These are phyloP conservation scores for Flexamia atlantica DNA, from an alignment of 2,888 invertebrate genomes.

Conservation along the genomic window DNA sequence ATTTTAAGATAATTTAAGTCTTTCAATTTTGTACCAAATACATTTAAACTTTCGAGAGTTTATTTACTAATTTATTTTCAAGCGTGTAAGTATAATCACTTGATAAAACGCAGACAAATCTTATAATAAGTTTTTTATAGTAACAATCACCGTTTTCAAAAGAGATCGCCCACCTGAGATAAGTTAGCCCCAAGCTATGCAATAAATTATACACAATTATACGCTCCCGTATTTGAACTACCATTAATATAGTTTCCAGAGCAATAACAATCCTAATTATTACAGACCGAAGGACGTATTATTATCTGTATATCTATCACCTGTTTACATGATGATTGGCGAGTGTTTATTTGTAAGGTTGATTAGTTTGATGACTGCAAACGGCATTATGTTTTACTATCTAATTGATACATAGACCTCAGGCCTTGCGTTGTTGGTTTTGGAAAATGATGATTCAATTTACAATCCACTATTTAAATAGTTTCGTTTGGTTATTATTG, in stretches of 20 bases:
- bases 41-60: no score
- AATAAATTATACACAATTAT: not conserved
- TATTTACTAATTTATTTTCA: no score
- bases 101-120: no score
- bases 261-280: conserved; percentile 39
- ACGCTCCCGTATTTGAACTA: conserved; percentile 1
- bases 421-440: not conserved
- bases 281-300: not conserved
- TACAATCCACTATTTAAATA: not conserved
- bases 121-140: no score
- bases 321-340: conserved; percentile 28
- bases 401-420: conserved; percentile 46
- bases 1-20: no score
- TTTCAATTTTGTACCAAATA: no score
- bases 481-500: not conserved
- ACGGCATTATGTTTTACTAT: conserved; percentile 36
- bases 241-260: conserved; percentile 4
- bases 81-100: no score
- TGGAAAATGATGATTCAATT: not conserved
- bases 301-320: conserved; percentile 47
- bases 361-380: conserved; percentile 41
- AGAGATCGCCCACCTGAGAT: no score
- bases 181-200: not conserved
- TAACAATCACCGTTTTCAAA: no score
- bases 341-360: conserved; percentile 36